Evolutionary conservation across 2,113 vertebrate species (phyloP).

Genomic region (Dromaius novaehollandiae): DNA sequence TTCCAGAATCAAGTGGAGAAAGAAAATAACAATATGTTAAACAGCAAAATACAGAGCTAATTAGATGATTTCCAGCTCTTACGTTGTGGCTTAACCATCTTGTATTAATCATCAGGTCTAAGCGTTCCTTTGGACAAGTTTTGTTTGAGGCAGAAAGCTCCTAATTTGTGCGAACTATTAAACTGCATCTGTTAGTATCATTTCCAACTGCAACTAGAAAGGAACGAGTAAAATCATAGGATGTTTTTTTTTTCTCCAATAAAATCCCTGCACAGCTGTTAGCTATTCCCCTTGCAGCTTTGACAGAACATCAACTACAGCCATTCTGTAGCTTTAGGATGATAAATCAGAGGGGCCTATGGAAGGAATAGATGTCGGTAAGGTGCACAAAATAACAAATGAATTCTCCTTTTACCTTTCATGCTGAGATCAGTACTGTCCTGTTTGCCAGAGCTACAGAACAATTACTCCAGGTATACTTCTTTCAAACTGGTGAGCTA

Average conservation of each 20-base stretch:
- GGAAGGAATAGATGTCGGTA: background rate
- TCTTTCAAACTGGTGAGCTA: background rate
- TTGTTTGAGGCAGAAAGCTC: background rate
- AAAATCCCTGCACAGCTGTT: constrained; percentile 28
- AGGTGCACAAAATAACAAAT: constrained; percentile 38
- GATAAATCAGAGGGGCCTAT: constrained; percentile 51
- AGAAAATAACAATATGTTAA: background rate
- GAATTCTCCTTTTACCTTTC: constrained; percentile 11
- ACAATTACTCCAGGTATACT: background rate
- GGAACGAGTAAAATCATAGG: background rate
- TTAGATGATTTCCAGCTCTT: background rate
- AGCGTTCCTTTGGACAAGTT: background rate
- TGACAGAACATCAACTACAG: constrained; percentile 47
- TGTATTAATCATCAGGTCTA: background rate
- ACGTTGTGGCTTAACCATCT: background rate
- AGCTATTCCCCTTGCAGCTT: constrained; percentile 38
- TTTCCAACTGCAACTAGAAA: constrained; percentile 7
- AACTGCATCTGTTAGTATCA: background rate
- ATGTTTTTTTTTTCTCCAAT: background rate
- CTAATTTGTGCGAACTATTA: background rate
- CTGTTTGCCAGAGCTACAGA: background rate
- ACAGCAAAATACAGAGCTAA: background rate
- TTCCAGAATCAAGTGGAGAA: background rate
- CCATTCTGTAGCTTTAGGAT: constrained; percentile 3
- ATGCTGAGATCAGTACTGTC: constrained; percentile 17